Conservation (phyloP, 2,888 invertebrate species). For the Ferdinandea cuprea region DNA sequence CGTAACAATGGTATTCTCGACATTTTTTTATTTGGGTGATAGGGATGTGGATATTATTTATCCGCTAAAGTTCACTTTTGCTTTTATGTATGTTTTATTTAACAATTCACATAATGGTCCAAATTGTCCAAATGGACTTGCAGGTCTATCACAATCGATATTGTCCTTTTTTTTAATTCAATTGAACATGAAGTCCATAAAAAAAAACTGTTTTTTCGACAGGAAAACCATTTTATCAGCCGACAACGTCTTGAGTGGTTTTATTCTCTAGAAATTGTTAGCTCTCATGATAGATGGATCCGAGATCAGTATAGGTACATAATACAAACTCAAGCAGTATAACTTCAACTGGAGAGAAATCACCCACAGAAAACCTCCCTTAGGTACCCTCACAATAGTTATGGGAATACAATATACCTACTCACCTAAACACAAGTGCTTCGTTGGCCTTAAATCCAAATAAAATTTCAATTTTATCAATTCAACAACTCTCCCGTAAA, state of each 20-base stretch:
- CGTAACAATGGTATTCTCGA: no score
- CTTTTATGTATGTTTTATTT: no score
- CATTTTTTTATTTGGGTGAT: no score
- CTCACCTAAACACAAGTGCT: not conserved
- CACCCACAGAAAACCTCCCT: not conserved
- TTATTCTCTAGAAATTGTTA: not conserved
- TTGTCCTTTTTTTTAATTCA: no score
- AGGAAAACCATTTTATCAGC: not conserved
- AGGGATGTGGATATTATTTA: no score
- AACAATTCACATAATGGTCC: no score
- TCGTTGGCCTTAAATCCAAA: not conserved
- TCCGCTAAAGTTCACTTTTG: no score
- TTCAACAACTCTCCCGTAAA: constrained; percentile 3
- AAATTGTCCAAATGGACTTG: no score
- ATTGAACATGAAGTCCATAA: no score
- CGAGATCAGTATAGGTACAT: not conserved
- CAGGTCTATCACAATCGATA: no score
- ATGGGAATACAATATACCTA: constrained; percentile 17
- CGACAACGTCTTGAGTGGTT: constrained; percentile 9
- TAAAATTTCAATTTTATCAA: constrained; percentile 43
- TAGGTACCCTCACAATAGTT: not conserved
- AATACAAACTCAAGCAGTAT: constrained; percentile 18
- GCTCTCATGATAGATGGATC: constrained; percentile 5
- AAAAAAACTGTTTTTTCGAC: not conserved
- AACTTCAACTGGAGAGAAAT: constrained; percentile 3